phyloP scores from a whole-genome alignment of 2,888 invertebrate genomes.

The Patella caerulea region DNA sequence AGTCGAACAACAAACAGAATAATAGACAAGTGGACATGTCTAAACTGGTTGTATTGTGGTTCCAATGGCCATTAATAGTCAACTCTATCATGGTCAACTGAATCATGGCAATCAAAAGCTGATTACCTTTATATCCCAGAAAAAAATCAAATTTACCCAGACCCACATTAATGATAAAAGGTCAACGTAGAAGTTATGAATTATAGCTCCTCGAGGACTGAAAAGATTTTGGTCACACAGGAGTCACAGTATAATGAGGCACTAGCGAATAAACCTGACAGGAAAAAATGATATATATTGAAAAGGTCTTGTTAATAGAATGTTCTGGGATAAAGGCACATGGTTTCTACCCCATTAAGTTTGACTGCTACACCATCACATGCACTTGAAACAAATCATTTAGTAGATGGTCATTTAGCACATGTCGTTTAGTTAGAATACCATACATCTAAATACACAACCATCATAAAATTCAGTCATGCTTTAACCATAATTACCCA shows the following conservation, averaged over 20 bases:
- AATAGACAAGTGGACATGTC: background rate
- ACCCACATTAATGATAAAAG: too few species aligned
- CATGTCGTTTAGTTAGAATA: background rate
- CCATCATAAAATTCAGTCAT: background rate
- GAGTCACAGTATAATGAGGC: background rate
- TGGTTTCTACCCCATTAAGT: background rate
- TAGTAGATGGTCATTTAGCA: background rate
- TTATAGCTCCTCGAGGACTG: too few species aligned
- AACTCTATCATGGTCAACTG: background rate
- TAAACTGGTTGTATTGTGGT: background rate
- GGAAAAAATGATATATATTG: background rate
- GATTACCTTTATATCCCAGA: too few species aligned
- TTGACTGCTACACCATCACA: background rate
- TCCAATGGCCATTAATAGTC: background rate
- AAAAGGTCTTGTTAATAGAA: too few species aligned
- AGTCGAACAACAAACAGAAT: conserved; percentile 1
- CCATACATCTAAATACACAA: background rate
- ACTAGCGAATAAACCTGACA: background rate
- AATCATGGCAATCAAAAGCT: too few species aligned
- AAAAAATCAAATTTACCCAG: too few species aligned
- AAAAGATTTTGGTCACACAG: too few species aligned
- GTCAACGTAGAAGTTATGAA: too few species aligned
- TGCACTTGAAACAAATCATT: conserved; percentile 7
- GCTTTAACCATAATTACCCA: conserved; percentile 1
- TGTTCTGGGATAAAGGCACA: background rate